phyloP scores from a whole-genome alignment of 2,113 vertebrate species.

The Cyanistes caeruleus region DNA sequence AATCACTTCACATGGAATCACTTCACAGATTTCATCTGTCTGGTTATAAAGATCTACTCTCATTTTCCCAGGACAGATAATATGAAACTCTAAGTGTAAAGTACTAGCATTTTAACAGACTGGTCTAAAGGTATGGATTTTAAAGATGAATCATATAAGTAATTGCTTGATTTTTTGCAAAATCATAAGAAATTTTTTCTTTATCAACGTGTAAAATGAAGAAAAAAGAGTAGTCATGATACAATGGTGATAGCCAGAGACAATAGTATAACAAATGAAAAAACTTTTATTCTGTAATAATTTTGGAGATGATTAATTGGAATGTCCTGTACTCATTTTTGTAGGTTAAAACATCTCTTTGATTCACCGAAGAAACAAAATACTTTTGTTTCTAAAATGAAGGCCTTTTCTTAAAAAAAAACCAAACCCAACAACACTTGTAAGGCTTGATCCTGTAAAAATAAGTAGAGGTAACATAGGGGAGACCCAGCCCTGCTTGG shows the following conservation, averaged over 20 bases:
- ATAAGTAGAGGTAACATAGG: neutral
- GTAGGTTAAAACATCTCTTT: neutral
- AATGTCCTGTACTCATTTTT: neutral
- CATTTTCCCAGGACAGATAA: neutral
- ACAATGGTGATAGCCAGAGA: neutral
- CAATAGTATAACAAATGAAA: neutral
- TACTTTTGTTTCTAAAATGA: neutral
- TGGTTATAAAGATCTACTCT: neutral
- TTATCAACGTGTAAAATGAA: neutral
- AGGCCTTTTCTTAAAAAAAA: neutral
- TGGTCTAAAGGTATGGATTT: neutral
- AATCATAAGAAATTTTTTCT: neutral
- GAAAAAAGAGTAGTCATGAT: neutral
- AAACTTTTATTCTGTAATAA: neutral
- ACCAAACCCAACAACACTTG: neutral
- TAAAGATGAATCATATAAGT: neutral
- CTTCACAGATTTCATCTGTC: neutral
- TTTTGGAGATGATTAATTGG: neutral
- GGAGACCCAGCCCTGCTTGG: neutral
- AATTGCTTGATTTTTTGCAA: neutral
- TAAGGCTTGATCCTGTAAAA: neutral
- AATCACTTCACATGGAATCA: neutral
- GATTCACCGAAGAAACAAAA: neutral
- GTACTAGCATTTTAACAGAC: neutral
- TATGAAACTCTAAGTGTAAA: neutral